These are phyloP conservation scores for Chaetodon trifascialis DNA, from an alignment of 2,113 vertebrate genomes.

Conservation along the genomic window DNA sequence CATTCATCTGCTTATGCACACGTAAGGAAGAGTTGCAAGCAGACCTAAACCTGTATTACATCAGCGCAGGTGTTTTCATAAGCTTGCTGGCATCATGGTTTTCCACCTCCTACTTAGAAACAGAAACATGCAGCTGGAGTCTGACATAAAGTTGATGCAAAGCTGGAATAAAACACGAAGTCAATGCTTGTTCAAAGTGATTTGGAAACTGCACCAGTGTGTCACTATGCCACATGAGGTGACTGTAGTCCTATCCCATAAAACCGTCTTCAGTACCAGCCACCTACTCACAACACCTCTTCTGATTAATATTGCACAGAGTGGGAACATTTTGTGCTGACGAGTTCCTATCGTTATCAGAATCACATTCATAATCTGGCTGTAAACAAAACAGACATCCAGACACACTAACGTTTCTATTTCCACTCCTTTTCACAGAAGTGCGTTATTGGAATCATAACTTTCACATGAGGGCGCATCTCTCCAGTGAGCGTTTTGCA, in stretches of 20 bases:
- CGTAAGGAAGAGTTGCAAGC: too few species aligned
- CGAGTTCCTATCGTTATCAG: constrained; percentile 55
- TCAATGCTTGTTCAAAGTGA: constrained; percentile 1
- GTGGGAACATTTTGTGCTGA: constrained; percentile 77
- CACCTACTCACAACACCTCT: constrained; percentile 68
- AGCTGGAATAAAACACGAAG: background rate
- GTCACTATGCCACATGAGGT: constrained; percentile 15
- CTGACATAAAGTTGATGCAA: constrained; percentile 1
- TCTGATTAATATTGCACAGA: constrained; percentile 68
- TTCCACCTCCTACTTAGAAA: constrained; percentile 1
- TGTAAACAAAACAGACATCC: constrained; percentile 50
- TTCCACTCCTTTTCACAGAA: constrained; percentile 12
- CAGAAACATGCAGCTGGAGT: background rate
- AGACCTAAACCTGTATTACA: background rate
- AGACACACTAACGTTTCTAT: constrained; percentile 27
- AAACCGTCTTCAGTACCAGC: constrained; percentile 38
- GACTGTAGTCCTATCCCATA: constrained; percentile 42
- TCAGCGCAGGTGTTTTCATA: background rate
- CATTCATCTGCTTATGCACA: background rate
- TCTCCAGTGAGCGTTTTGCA: constrained; percentile 11
- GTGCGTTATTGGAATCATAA: constrained; percentile 45
- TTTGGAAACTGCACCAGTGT: constrained; percentile 14
- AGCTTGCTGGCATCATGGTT: background rate
- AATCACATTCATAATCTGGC: constrained; percentile 57
- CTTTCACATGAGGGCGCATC: constrained; percentile 18